These are phyloP conservation scores for Caenorhabditis doughertyi DNA, from an alignment of 2,888 invertebrate genomes.

Conservation along the genomic window DNA sequence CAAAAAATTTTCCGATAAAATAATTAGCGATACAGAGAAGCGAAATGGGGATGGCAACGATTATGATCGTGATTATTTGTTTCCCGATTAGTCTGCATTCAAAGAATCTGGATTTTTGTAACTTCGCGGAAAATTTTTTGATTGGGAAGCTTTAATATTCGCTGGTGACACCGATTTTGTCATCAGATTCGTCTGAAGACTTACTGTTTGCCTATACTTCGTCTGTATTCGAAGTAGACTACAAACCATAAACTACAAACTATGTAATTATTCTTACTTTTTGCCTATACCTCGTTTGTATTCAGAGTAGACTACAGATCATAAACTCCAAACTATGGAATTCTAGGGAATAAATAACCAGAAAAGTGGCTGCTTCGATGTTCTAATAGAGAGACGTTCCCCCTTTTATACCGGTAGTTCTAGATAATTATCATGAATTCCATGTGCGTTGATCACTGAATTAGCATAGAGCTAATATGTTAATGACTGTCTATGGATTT, in stretches of 20 bases:
- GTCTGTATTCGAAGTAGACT: slow-evolving; percentile 19
- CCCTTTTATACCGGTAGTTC: neutral
- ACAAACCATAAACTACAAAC: slow-evolving; percentile 28
- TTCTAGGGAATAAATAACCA: too few species aligned
- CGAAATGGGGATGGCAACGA: slow-evolving; percentile 5
- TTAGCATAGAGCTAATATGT: neutral
- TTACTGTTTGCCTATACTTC: neutral
- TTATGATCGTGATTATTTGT: slow-evolving; percentile 22
- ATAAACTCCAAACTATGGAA: too few species aligned
- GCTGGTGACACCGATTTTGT: neutral
- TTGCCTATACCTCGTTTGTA: too few species aligned
- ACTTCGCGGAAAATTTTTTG: too few species aligned
- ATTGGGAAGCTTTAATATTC: neutral
- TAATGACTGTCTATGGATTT: neutral
- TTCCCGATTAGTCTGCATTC: neutral
- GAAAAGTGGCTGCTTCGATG: neutral
- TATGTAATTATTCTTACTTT: too few species aligned
- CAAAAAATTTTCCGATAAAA: neutral
- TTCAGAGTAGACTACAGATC: too few species aligned
- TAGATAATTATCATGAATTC: neutral
- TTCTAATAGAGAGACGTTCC: neutral
- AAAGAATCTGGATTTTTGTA: neutral
- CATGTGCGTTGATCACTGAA: neutral
- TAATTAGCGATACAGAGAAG: neutral
- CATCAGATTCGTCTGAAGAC: neutral